phyloP scores from a whole-genome alignment of 2,797 vertebrate genomes.

The Morus bassanus region DNA sequence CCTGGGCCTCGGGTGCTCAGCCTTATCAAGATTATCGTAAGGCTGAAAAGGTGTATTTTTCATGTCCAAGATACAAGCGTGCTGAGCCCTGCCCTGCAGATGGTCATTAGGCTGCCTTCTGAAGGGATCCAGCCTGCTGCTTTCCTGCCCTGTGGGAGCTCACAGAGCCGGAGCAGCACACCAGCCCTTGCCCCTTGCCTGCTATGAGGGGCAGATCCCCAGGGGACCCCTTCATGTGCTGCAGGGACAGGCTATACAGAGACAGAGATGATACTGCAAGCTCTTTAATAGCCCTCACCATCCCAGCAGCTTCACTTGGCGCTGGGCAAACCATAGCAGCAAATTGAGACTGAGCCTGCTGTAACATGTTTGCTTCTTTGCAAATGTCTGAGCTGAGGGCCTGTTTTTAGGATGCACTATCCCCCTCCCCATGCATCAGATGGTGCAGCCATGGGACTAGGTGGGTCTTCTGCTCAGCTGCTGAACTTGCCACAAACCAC shows the following conservation, averaged over 20 bases:
- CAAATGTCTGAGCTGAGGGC: not conserved
- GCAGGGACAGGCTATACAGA: not conserved
- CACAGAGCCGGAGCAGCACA: not conserved
- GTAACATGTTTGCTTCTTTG: not conserved
- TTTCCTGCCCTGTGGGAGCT: not conserved
- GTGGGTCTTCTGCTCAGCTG: not conserved
- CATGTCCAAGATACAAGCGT: not conserved
- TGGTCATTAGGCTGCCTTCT: not conserved
- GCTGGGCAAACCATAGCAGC: not conserved
- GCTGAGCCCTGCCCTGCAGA: not conserved
- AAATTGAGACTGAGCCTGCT: not conserved
- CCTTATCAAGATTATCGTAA: not conserved
- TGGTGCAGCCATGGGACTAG: not conserved
- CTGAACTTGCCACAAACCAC: not conserved
- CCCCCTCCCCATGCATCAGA: not conserved
- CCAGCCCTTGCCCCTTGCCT: not conserved
- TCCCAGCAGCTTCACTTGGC: not conserved
- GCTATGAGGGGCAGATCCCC: not conserved
- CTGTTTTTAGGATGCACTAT: not conserved
- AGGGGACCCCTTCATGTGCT: not conserved
- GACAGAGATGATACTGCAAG: not conserved
- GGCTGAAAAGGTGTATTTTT: not conserved
- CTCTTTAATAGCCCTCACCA: not conserved
- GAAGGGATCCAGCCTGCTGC: not conserved
- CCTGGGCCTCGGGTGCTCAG: not conserved